Evolutionary conservation across 2,888 invertebrate genomes (phyloP).

Genomic region (Drosophila infuscata): DNA sequence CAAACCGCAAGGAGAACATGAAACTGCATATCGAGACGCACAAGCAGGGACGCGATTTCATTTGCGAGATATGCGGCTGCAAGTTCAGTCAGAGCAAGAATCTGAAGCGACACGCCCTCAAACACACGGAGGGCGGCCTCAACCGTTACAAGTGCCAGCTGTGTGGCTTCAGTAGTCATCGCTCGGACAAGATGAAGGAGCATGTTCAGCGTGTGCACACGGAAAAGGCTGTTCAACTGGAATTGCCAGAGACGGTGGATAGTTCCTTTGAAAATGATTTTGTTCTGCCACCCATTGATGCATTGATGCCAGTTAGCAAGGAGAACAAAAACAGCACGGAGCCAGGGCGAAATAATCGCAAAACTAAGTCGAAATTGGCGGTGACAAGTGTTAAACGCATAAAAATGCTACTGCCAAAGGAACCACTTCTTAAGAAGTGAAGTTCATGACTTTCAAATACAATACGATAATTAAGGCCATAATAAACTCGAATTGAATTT

Average conservation of each 20-base stretch:
- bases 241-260: slow-evolving; percentile 81
- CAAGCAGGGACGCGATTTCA: slow-evolving; percentile 86
- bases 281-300: slow-evolving; percentile 66
- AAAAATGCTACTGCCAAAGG: slow-evolving; percentile 59
- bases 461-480: not conserved
- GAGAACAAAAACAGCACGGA: not conserved
- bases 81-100: slow-evolving; percentile 87
- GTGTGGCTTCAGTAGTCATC: slow-evolving; percentile 86
- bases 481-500: not conserved
- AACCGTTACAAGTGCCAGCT: slow-evolving; percentile 84
- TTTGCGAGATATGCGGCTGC: slow-evolving; percentile 87
- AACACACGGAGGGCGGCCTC: slow-evolving; percentile 77
- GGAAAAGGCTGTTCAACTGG: slow-evolving; percentile 82
- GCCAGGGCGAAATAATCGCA: slow-evolving; percentile 10
- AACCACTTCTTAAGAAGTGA: slow-evolving; percentile 15
- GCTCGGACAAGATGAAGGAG: slow-evolving; percentile 86
- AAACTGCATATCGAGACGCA: slow-evolving; percentile 87
- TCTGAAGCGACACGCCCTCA: slow-evolving; percentile 84
- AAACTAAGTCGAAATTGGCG: not conserved
- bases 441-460: not conserved
- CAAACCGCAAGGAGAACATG: slow-evolving; percentile 86
- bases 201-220: slow-evolving; percentile 85
- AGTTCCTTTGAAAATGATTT: slow-evolving; percentile 82
- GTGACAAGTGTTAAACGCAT: slow-evolving; percentile 36
- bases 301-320: slow-evolving; percentile 17